Evolutionary conservation across 2,888 invertebrate genomes (phyloP), one percentile per base, ranked within the genome.

Genomic region (Morpho helenor): DNA sequence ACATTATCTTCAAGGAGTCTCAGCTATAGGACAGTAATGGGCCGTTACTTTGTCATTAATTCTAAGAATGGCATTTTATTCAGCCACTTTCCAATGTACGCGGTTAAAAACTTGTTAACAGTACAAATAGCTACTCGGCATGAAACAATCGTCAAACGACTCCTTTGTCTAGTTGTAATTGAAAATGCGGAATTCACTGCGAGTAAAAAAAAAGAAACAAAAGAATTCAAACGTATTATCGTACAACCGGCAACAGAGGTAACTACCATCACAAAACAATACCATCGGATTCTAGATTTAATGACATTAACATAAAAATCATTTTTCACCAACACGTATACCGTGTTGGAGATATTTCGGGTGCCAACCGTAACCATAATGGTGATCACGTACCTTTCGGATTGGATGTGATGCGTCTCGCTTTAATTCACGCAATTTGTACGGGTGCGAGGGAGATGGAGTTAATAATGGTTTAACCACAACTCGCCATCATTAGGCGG

Each of bases 381-480:
- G 86, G 89, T 83, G 85, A 89, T 87, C 89, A 89, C 89, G 89
- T 87, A 86, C 76, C 71, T 67, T 71, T 75, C 75, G 73, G 80
- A 81, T 82, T 79, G 76, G 80, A 81, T 84, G 64, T 57, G 62
- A 65, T 62, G 70, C 75, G 74, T 86, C 84, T 79, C 82, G 70
- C 80, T 87, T 81, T 82, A 81, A 82, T 84, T 80, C 76, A 75
- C 72, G 69, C 60, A 67, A 61, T 65, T 67, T 65, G 66, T 64
- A 57, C 62, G 66, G 69, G 88, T 77, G 81, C 69, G 84, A 89
- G 79, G 57, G 86, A 79, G 89, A 87, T 65, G 74, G 77, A 77
- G 66, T 81, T 83, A 84, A 85, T 88, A 81, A 88, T 78, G 82
- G 80, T 72, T 75, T 82, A 82, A 88, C 88, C 88, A 78, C 88